Base-by-base conservation (phyloP, 92 coral and sea anemone species). In the Anthopleura xanthogrammica region DNA sequence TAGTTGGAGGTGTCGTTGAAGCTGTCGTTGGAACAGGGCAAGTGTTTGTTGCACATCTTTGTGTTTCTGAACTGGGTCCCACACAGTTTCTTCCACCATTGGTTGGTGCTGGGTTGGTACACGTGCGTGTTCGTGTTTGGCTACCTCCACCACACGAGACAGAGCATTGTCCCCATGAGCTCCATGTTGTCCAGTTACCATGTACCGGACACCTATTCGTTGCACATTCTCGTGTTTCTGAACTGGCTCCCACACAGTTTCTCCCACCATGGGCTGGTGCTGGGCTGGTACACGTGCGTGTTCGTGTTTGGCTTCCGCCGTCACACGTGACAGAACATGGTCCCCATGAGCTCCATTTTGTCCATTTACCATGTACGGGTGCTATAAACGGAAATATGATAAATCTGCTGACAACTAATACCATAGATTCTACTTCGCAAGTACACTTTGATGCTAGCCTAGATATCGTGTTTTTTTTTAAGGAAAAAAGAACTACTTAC, bases 221-320 rank as follows among this genome's bases (percentile, higher is more conserved):
- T 50, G 42, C 11, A 72, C 85, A 81, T 22, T 23, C 0, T 52
- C 42, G 19, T 46, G 89, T 58, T 81, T 86, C 81, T 41, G 74
- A 57, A 40, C 52, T 56, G 40, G 1, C 22, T 36, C 85, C 89
- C 46, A 16, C 77, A 56, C 92, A 89, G 4, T n/a, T 40, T 16
- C 80, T 79, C 4, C 92, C 89, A 52, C 92, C 92, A 29, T 55
- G 70, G 41, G 83, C 71, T 39, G 92, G 92, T 16, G 82, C 73
- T 0, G 92, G 92, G 60, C 75, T 83, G 65, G 81, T 86, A 78
- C 92, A 89, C 7, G 81, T 86, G 36, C 92, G 89, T 62, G 58
- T 80, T 84, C 92, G 88, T 78, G 76, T 79, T 76, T 88, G 88
- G 19, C 64, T 54, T 12, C 91, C 91, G 40, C 88, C 73, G 16